These are phyloP conservation scores for Sycophila texana DNA, from an alignment of 2,888 invertebrate genomes.

Conservation along the genomic window DNA sequence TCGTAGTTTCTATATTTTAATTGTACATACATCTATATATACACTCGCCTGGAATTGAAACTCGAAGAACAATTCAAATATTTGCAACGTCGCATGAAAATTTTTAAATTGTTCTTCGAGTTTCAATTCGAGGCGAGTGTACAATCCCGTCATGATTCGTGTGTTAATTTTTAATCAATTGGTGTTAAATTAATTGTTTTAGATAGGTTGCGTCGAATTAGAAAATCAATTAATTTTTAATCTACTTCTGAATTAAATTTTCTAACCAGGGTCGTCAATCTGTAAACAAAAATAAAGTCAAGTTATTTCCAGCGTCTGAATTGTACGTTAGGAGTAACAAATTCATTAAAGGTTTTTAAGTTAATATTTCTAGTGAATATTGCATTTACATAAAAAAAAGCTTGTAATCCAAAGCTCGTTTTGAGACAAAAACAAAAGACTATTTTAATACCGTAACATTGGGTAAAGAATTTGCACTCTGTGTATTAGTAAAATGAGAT, in stretches of 20 bases:
- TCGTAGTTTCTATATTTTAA: background rate
- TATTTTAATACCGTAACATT: constrained; percentile 54
- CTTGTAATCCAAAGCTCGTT: constrained; percentile 51
- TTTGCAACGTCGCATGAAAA: too few species aligned
- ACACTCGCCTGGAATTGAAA: too few species aligned
- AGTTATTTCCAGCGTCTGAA: constrained; percentile 26
- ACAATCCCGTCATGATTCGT: background rate
- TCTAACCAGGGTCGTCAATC: constrained; percentile 33
- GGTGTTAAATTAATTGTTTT: background rate
- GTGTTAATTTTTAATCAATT: background rate
- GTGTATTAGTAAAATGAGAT: constrained; percentile 8
- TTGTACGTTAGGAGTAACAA: constrained; percentile 37
- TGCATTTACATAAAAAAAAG: constrained; percentile 46
- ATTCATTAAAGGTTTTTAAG: constrained; percentile 37
- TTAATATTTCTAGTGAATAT: constrained; percentile 45
- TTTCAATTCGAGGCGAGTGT: too few species aligned
- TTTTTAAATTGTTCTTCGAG: too few species aligned
- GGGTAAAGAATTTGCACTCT: constrained; percentile 34
- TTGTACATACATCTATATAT: constrained; percentile 11
- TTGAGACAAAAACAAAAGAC: constrained; percentile 49
- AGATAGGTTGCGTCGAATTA: background rate
- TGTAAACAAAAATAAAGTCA: constrained; percentile 18
- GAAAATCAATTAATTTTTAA: constrained; percentile 17
- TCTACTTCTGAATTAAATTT: constrained; percentile 17
- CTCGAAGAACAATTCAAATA: too few species aligned